phyloP scores from a whole-genome alignment of 2,113 vertebrate genomes.

The Opisthocomus hoazin region DNA sequence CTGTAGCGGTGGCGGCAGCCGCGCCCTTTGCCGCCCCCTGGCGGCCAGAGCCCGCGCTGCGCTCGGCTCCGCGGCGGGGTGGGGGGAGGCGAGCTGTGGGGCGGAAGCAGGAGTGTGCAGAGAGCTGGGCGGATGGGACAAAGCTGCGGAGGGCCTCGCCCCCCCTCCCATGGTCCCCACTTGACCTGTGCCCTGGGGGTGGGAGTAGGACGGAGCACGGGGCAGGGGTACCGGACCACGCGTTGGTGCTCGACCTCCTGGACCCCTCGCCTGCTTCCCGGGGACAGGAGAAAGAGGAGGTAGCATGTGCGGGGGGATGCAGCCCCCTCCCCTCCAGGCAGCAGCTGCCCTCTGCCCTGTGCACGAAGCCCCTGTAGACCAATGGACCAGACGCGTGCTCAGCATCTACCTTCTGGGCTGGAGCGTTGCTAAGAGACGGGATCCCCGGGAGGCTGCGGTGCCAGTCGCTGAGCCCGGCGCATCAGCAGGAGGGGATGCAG shows the following conservation, averaged over 20 bases:
- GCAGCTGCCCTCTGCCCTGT: conserved; percentile 4
- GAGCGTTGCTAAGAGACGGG: conserved; percentile 39
- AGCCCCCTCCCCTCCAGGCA: neutral
- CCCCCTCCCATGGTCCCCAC: too few species aligned
- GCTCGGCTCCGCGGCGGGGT: fast-evolving
- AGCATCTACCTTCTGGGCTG: conserved; percentile 36
- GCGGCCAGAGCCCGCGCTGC: fast-evolving
- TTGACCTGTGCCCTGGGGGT: neutral
- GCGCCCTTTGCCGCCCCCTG: neutral
- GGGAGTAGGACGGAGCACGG: neutral
- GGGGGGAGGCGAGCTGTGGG: neutral
- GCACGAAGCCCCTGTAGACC: neutral
- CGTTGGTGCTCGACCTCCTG: neutral
- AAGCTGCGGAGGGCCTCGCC: neutral
- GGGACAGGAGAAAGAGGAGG: neutral
- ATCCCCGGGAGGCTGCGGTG: neutral
- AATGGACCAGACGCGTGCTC: neutral
- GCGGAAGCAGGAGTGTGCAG: neutral
- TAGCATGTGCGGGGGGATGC: fast-evolving
- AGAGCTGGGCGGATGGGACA: neutral
- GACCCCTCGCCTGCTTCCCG: fast-evolving
- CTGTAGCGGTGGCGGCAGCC: too few species aligned
- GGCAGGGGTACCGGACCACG: neutral
- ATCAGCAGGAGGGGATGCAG: conserved; percentile 35
- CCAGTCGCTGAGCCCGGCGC: neutral